Evolutionary conservation across 2,888 invertebrate genomes (phyloP).

Genomic region (Drosophila nigritarsus): DNA sequence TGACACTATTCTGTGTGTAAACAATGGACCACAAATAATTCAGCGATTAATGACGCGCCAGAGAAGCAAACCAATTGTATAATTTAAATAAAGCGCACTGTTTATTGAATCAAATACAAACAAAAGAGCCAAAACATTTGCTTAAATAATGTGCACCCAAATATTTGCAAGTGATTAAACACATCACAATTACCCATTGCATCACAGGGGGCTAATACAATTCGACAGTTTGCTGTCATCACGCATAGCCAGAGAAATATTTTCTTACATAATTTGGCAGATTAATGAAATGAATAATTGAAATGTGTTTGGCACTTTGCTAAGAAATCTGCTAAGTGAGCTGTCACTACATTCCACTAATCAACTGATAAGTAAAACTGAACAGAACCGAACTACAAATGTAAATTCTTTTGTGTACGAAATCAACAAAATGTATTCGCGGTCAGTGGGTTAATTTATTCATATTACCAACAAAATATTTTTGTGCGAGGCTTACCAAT

Average conservation of each 20-base stretch:
- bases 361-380: neutral
- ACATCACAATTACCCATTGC: conserved; percentile 21
- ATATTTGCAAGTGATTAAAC: conserved; percentile 48
- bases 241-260: neutral
- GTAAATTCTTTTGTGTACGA: neutral
- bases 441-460: neutral
- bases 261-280: conserved; percentile 20
- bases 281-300: conserved; percentile 11
- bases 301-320: conserved; percentile 21
- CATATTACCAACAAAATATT: neutral
- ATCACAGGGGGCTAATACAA: conserved; percentile 15
- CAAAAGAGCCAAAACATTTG: conserved; percentile 30
- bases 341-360: conserved; percentile 21
- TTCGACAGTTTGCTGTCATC: conserved; percentile 31
- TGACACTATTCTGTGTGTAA: conserved; percentile 48
- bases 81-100: conserved; percentile 48
- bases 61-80: conserved; percentile 26
- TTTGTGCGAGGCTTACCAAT: neutral
- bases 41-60: conserved; percentile 34
- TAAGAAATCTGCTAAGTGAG: neutral
- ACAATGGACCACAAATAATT: conserved; percentile 37
- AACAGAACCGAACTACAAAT: neutral
- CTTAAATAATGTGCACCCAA: conserved; percentile 36
- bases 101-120: conserved; percentile 33
- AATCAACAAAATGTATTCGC: neutral